Percentiles rank a stretch among this genome's conserved stretches.
phyloP scores from a whole-genome alignment of 2,888 invertebrate species.

The Scelioninae gen. 2 region DNA sequence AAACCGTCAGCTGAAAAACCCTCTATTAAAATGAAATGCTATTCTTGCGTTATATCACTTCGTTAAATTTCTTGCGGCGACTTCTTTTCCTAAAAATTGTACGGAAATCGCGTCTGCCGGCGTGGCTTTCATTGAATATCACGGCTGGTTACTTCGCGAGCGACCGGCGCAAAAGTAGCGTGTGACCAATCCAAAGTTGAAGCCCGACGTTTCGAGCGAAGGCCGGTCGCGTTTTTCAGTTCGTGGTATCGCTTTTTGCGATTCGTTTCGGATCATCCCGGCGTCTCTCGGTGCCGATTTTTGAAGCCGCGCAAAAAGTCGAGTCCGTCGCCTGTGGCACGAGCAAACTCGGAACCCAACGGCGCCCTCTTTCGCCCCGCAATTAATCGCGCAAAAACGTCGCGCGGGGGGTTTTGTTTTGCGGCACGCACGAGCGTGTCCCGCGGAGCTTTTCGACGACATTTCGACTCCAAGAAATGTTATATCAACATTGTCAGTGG shows the following conservation, averaged over 20 bases:
- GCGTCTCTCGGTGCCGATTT: constrained; percentile 28
- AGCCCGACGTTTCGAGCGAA: constrained; percentile 28
- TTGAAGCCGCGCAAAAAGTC: constrained; percentile 28
- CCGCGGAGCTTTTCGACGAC: no score
- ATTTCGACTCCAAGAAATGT: no score
- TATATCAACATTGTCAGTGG: no score
- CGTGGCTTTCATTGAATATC: constrained; percentile 44
- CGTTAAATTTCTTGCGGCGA: constrained; percentile 31
- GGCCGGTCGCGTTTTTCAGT: constrained; percentile 31
- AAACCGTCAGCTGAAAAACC: no score
- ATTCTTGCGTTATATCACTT: constrained; percentile 14
- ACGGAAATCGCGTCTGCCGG: constrained; percentile 30
- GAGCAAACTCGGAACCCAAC: constrained; percentile 37
- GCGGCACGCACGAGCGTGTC: no score
- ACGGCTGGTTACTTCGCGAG: constrained; percentile 37
- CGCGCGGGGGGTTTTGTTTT: background rate
- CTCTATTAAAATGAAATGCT: no score
- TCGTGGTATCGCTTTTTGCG: constrained; percentile 39
- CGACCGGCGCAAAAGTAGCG: constrained; percentile 39
- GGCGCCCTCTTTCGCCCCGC: constrained; percentile 10
- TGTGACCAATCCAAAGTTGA: constrained; percentile 37
- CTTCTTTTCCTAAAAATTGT: constrained; percentile 18
- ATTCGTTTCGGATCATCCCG: constrained; percentile 47
- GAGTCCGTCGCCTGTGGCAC: constrained; percentile 27
- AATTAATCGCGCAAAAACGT: constrained; percentile 32